A percentile compares a stretch with the other conserved stretches of the same genome.
Evolutionary conservation across 2,113 vertebrate genomes (phyloP).

Genomic region (human (Homo sapiens)): GRCh38 chr6:80835001-80835500

Average conservation of each 20-base stretch:
- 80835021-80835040: background rate
- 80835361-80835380: background rate
- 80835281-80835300: slow-evolving; percentile 38
- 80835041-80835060: background rate
- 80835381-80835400: too few species aligned
- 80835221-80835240: background rate
- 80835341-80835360: slow-evolving; percentile 24
- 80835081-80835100: background rate
- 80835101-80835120: background rate
- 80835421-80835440: too few species aligned
- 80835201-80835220: background rate
- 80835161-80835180: slow-evolving; percentile 17
- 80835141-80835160: background rate
- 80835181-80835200: background rate
- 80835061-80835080: background rate
- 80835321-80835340: background rate
- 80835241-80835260: background rate
- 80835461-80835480: too few species aligned
- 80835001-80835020: background rate
- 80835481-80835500: too few species aligned
- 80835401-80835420: too few species aligned
- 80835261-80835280: background rate
- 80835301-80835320: background rate
- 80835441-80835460: too few species aligned
- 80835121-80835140: background rate